Base-by-base conservation (phyloP, 2,113 vertebrate genomes). In the Bagarius yarrelli region DNA sequence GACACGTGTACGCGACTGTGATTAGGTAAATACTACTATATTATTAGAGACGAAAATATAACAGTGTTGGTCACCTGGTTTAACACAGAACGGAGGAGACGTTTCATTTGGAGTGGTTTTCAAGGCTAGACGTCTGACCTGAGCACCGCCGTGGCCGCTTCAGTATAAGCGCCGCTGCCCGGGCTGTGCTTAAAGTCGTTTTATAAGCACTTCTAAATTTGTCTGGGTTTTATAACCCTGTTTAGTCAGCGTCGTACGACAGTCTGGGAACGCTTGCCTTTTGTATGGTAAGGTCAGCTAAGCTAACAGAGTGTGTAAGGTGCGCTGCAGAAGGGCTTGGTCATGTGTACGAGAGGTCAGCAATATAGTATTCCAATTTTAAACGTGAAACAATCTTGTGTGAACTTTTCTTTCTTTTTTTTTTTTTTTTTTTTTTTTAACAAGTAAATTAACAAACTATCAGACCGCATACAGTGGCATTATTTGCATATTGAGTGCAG, bases 11-110 rank as follows among this genome's bases (percentile, higher is more conserved):
- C 72, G 56, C 75, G 82, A 23, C 40, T 12, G 59, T 76, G 27
- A 73, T 80, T 84, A 56, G 63, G 71, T 71, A 56, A 74, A 69
- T 75, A 75, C 25, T 14, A 64, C 27, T 55, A 44, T 78, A 74
- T 78, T 75, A 78, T 59, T 71, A 32, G 61, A 15, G 60, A 44
- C 21, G 21, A 23, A 66, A 47, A 66, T 84, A 67, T 36, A 81
- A 40, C 60, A 44, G 72, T 74, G 34, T 57, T 34, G 16, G 40
- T 69, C 57, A 56, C 30, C 67, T 25, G 16, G 25, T 59, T 66
- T 78, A 60, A 61, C 56, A 25, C 40, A 4, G 57, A 56, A 13
- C 47, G 27, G 23, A 55, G 14, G 23, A 79, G 52, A 67, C 50
- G 63, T 34, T 44, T 70, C n/a, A 70, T 70, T 70, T 79, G 15